Evolutionary conservation across 2,888 invertebrate species (phyloP).

Genomic region (Altica lythri): DNA sequence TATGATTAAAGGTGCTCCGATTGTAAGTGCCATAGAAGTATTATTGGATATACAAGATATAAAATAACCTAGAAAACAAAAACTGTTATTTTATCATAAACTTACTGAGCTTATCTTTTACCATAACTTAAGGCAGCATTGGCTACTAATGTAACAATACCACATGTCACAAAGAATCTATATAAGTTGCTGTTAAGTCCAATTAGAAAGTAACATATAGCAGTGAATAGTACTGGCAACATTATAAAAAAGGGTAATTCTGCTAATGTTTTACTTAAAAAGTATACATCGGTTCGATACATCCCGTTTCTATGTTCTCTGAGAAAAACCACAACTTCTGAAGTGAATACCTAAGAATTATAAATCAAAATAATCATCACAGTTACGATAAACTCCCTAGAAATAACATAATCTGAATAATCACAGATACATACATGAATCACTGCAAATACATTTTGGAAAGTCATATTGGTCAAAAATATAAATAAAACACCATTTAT

Average conservation of each 20-base stretch:
- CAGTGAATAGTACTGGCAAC: slow-evolving; percentile 81
- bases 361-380: too few species aligned
- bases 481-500: slow-evolving; percentile 92
- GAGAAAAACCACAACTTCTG: slow-evolving; percentile 86
- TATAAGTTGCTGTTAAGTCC: slow-evolving; percentile 74
- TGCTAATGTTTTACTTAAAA: slow-evolving; percentile 86
- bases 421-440: slow-evolving; percentile 86
- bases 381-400: too few species aligned
- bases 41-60: slow-evolving; percentile 85
- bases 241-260: slow-evolving; percentile 86
- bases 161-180: slow-evolving; percentile 74
- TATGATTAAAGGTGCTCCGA: slow-evolving; percentile 90
- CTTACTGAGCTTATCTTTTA: slow-evolving; percentile 54
- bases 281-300: slow-evolving; percentile 90
- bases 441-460: slow-evolving; percentile 93
- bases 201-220: slow-evolving; percentile 86
- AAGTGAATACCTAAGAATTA: slow-evolving; percentile 77
- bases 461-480: slow-evolving; percentile 90
- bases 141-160: slow-evolving; percentile 79
- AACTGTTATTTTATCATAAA: too few species aligned
- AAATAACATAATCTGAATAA: too few species aligned
- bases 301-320: slow-evolving; percentile 88
- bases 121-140: slow-evolving; percentile 90
- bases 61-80: slow-evolving; percentile 79
- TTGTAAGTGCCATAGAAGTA: slow-evolving; percentile 85